Percentiles rank a stretch among this genome's conserved stretches.
Conservation (phyloP, 2,888 invertebrate genomes). For the Drosophila subsilvestris region DNA sequence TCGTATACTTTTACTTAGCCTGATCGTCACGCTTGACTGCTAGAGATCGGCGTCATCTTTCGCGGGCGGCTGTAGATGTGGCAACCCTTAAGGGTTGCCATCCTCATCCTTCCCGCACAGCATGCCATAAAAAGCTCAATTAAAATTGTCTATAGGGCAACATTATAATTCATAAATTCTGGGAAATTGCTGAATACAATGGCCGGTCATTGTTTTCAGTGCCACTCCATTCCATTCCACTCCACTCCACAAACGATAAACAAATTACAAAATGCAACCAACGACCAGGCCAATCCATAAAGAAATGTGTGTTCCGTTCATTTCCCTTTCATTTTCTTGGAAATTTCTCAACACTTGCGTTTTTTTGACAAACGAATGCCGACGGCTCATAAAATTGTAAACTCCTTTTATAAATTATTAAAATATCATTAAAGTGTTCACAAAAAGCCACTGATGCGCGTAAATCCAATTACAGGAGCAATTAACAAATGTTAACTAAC, state of each 20-base stretch:
- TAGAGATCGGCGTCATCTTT: neutral
- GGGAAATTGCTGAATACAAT: constrained; percentile 84
- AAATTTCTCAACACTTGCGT: constrained; percentile 51
- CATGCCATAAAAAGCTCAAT: constrained; percentile 82
- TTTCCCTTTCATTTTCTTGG: constrained; percentile 54
- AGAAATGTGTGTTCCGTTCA: constrained; percentile 31
- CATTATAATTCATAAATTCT: constrained; percentile 84
- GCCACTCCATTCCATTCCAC: constrained; percentile 39
- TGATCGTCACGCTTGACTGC: constrained; percentile 26
- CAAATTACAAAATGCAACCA: constrained; percentile 60
- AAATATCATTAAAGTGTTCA: constrained; percentile 65
- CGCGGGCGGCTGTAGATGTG: neutral
- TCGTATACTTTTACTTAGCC: constrained; percentile 45
- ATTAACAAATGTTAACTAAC: constrained; percentile 82
- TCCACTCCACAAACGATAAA: constrained; percentile 57
- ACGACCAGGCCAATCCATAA: constrained; percentile 28
- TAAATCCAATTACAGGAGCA: constrained; percentile 82
- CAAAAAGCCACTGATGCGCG: constrained; percentile 71
- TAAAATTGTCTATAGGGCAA: constrained; percentile 82
- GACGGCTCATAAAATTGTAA: constrained; percentile 50
- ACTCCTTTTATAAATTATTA: constrained; percentile 55
- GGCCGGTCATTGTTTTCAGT: constrained; percentile 75
- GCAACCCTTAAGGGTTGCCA: constrained; percentile 9
- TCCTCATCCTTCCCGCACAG: neutral
- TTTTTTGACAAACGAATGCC: constrained; percentile 59